These are phyloP conservation scores for Tethya wilhelma DNA, from an alignment of 37 sponge, comb jelly and placozoan species.

Conservation along the genomic window DNA sequence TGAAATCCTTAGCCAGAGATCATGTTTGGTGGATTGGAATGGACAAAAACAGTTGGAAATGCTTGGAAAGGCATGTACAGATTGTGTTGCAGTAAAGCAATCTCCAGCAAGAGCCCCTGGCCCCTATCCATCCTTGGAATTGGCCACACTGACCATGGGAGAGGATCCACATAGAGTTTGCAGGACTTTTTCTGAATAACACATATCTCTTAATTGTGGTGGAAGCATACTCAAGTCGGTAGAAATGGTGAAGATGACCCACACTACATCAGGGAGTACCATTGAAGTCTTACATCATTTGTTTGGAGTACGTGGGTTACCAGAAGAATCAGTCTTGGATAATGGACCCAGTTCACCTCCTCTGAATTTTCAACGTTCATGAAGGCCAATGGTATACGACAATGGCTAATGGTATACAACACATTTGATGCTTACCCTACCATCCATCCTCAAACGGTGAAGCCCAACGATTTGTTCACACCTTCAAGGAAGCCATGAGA, in stretches of 20 bases:
- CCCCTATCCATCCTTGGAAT: conserved; percentile 28
- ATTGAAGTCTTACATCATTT: conserved; percentile 35
- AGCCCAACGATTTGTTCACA: conserved; percentile 54
- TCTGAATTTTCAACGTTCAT: conserved; percentile 38
- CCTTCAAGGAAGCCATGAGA: conserved; percentile 35
- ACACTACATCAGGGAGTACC: conserved; percentile 33
- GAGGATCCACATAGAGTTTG: conserved; percentile 29
- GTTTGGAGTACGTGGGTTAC: conserved; percentile 47
- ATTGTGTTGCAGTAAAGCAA: conserved; percentile 9
- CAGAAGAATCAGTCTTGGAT: conserved; percentile 36
- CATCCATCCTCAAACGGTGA: conserved; percentile 48
- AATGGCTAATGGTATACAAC: too few species aligned
- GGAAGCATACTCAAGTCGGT: conserved; percentile 59
- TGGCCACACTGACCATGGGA: conserved; percentile 34
- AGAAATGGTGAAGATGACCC: conserved; percentile 40
- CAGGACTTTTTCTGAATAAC: conserved; percentile 4
- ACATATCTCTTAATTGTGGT: conserved; percentile 30
- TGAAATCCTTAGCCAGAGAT: conserved; percentile 47
- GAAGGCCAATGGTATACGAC: conserved; percentile 29
- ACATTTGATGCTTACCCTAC: conserved; percentile 46
- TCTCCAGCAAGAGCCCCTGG: conserved; percentile 3
- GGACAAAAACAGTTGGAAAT: conserved; percentile 26
- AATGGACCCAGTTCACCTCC: conserved; percentile 65
- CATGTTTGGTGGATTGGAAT: conserved; percentile 58
- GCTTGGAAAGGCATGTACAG: conserved; percentile 9